Percentiles rank a stretch among this genome's conserved stretches.
These are phyloP conservation scores for Rhogogaster chlorosoma DNA, from an alignment of 2,888 invertebrate genomes.

Conservation along the genomic window DNA sequence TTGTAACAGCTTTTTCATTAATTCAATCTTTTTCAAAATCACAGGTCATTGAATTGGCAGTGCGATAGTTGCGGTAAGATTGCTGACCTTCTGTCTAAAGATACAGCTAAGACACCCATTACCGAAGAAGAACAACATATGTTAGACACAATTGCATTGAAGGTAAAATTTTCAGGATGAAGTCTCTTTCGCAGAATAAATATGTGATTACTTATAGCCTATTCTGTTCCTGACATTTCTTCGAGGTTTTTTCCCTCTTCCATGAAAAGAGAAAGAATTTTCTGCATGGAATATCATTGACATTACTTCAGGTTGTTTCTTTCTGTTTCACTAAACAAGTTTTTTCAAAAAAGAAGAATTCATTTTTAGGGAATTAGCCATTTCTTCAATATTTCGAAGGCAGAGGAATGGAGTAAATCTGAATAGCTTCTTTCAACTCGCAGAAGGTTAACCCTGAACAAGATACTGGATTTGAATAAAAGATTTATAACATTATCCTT, in stretches of 20 bases:
- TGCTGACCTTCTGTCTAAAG: slow-evolving; percentile 78
- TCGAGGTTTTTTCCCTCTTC: not conserved
- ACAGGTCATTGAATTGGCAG: slow-evolving; percentile 82
- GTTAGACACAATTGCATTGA: slow-evolving; percentile 80
- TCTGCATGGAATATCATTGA: not conserved
- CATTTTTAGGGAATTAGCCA: not conserved
- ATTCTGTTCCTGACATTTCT: not conserved
- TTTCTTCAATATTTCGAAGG: not conserved
- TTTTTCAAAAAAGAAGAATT: not conserved
- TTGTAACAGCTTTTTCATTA: not conserved
- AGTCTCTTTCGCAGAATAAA: not conserved
- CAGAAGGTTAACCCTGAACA: not conserved
- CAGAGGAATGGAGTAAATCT: not conserved
- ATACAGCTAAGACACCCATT: slow-evolving; percentile 74
- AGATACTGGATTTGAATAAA: not conserved
- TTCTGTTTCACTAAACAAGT: not conserved
- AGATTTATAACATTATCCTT: slow-evolving; percentile 16
- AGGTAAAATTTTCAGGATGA: slow-evolving; percentile 71
- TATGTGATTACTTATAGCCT: not conserved
- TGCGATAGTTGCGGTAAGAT: slow-evolving; percentile 84
- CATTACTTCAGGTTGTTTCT: not conserved
- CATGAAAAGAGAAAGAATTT: not conserved
- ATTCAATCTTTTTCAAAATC: slow-evolving; percentile 29
- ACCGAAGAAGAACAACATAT: slow-evolving; percentile 80
- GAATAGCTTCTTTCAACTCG: not conserved